Percentiles rank a stretch among this genome's conserved stretches.
Evolutionary conservation across 2,797 vertebrate species (phyloP).

Genomic region (Taenioides sp.): DNA sequence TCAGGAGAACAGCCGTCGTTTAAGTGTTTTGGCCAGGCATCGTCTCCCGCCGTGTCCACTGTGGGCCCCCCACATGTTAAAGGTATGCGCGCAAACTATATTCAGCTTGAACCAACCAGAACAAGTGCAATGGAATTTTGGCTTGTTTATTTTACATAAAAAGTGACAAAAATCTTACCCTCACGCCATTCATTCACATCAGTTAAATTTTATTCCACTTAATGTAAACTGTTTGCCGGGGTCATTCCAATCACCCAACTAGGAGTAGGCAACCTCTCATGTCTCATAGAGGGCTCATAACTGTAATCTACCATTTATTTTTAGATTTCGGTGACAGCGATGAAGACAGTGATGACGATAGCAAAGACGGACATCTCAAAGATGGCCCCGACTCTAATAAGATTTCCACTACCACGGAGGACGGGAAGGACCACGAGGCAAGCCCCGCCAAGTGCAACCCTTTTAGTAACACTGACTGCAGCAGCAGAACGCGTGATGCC

Average conservation of each 20-base stretch:
- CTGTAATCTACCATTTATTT: background rate
- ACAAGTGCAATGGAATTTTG: background rate
- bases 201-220: background rate
- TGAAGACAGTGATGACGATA: conserved; percentile 93
- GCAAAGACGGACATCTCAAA: conserved; percentile 86
- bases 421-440: conserved; percentile 78
- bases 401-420: conserved; percentile 90
- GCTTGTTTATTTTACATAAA: background rate
- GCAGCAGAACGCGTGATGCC: conserved; percentile 70
- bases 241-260: background rate
- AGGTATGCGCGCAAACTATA: conserved; percentile 74
- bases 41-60: conserved; percentile 87
- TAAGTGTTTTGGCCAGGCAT: conserved; percentile 89
- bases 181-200: background rate
- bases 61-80: conserved; percentile 90
- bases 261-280: background rate
- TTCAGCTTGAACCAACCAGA: conserved; percentile 11
- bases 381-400: conserved; percentile 86
- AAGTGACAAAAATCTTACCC: background rate
- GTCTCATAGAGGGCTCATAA: background rate
- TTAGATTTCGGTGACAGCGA: conserved; percentile 93
- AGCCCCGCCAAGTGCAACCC: conserved; percentile 75
- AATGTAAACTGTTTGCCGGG: no score
- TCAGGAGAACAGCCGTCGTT: conserved; percentile 92
- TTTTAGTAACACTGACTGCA: conserved; percentile 68